phyloP scores from a whole-genome alignment of 2,797 vertebrate species.

The Phoeniculus purpureus region DNA sequence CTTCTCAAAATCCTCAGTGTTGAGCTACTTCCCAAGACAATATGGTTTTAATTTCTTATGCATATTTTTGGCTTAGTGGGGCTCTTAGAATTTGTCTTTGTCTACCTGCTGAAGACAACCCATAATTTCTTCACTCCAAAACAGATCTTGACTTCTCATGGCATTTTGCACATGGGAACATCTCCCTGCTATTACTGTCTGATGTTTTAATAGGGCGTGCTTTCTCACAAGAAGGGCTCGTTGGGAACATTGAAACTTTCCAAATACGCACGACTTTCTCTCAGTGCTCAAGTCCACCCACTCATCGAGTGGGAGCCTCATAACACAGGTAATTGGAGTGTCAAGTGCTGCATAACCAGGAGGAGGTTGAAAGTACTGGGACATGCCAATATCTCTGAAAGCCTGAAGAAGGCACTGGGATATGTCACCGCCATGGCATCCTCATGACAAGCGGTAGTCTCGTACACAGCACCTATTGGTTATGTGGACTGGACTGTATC shows the following conservation, averaged over 20 bases:
- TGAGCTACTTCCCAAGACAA: neutral
- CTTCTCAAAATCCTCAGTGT: neutral
- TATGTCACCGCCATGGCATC: accelerated
- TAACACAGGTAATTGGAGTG: conserved; percentile 9
- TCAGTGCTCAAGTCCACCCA: neutral
- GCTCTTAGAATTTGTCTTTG: conserved; percentile 38
- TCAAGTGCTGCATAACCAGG: neutral
- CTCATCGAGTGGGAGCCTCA: conserved; percentile 55
- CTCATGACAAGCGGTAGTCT: accelerated
- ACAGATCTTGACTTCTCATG: conserved; percentile 48
- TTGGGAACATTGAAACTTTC: conserved; percentile 21
- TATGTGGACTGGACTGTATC: neutral
- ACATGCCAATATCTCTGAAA: accelerated
- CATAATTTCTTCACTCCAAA: conserved; percentile 55
- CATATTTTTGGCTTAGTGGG: neutral
- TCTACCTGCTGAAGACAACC: conserved; percentile 57
- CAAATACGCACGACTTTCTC: conserved; percentile 9
- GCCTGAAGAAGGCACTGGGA: neutral
- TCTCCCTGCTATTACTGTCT: conserved; percentile 55
- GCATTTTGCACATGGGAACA: conserved; percentile 56
- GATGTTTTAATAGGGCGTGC: neutral
- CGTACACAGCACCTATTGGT: neutral
- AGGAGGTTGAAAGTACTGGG: neutral
- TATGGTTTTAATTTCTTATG: conserved; percentile 1
- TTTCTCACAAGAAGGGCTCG: neutral